phyloP scores from a whole-genome alignment of 2,113 vertebrate genomes.

The Pedetes capensis region DNA sequence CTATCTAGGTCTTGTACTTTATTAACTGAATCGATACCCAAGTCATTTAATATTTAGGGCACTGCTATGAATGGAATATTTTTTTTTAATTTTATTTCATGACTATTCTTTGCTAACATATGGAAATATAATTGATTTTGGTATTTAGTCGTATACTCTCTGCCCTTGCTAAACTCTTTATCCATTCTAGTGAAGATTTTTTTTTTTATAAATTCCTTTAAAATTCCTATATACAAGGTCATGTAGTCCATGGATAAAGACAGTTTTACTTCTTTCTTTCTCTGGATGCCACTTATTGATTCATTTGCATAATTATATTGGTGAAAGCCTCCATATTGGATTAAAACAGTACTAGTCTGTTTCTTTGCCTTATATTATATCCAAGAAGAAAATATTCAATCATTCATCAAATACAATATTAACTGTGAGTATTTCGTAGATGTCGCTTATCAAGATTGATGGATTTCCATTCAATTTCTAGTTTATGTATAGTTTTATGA shows the following conservation, averaged over 20 bases:
- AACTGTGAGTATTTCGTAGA: neutral
- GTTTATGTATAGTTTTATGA: neutral
- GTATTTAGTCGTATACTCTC: neutral
- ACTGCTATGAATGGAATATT: neutral
- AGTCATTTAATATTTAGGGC: neutral
- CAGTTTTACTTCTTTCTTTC: neutral
- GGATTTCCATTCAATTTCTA: neutral
- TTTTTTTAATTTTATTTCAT: neutral
- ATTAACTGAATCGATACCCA: neutral
- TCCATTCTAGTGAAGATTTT: neutral
- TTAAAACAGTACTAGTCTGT: neutral
- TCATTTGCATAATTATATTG: neutral
- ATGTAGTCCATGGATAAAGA: neutral
- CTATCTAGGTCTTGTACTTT: neutral
- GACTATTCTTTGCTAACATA: neutral
- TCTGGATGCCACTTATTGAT: neutral
- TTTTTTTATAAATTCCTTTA: neutral
- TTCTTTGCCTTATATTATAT: neutral
- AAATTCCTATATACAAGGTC: neutral
- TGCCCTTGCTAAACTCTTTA: neutral
- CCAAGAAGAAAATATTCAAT: neutral
- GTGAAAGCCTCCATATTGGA: neutral
- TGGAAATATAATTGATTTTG: neutral
- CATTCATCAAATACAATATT: neutral
- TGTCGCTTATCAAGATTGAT: neutral